phyloP scores from a whole-genome alignment of 2,797 vertebrate genomes.

The Mormyrus hasselquistii region DNA sequence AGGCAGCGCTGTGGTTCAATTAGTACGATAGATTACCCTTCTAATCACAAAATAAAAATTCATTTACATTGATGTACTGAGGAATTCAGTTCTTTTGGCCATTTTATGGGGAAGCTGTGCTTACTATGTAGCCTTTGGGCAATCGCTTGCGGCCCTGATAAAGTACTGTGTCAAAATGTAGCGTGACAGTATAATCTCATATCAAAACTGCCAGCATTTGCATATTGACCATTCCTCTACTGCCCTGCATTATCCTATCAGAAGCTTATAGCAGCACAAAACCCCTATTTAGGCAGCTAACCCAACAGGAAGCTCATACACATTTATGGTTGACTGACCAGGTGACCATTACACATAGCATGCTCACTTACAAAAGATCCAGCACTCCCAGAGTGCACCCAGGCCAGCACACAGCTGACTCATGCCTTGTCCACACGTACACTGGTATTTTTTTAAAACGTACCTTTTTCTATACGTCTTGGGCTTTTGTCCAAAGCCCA shows the following conservation, averaged over 20 bases:
- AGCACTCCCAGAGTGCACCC: conserved; percentile 5
- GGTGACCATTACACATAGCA: neutral
- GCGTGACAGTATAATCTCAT: neutral
- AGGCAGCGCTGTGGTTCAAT: neutral
- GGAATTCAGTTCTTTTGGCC: neutral
- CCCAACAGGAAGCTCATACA: neutral
- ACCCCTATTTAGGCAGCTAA: neutral
- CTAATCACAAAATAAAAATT: neutral
- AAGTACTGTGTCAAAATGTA: neutral
- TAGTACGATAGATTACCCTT: neutral
- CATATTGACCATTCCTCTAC: neutral
- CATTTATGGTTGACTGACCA: neutral
- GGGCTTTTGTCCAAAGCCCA: too few species aligned
- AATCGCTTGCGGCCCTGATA: neutral
- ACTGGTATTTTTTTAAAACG: too few species aligned
- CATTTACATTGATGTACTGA: neutral
- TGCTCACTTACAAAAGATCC: neutral
- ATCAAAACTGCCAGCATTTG: neutral
- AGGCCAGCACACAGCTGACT: neutral
- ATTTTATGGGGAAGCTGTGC: neutral
- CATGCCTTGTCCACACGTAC: too few species aligned
- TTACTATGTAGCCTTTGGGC: neutral
- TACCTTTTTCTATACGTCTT: too few species aligned
- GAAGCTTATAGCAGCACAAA: neutral
- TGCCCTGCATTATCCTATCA: neutral